Evolutionary conservation across 2,797 vertebrate species (phyloP), one percentile per base, ranked within the genome.

Genomic region (Sylvia borin): DNA sequence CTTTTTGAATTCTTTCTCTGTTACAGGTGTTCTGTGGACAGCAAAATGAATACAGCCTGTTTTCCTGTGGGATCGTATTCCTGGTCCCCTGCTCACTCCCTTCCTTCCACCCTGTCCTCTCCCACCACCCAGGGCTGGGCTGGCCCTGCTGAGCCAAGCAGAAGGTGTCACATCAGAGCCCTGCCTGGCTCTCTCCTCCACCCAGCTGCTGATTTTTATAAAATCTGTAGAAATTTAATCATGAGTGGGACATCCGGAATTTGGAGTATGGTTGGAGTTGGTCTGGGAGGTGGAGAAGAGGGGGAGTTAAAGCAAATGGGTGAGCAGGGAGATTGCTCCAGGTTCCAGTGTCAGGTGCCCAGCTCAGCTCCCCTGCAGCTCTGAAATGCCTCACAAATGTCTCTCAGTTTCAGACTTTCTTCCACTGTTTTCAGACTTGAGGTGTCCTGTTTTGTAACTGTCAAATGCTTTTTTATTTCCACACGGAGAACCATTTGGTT

Each of bases 201-300:
- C 15, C 38, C 78, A 62, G 34, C 29, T 45, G 38, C 76, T 67
- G 62, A 42, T 36, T 66, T 74, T 32, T 36, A 10, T 19, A 31
- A 73, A 80, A 77, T 45, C 55, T 36, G 7, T 25, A 29, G 38
- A 31, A 61, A 86, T 53, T 55, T 24, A 14, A 18, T 10, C 8
- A 11, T 2, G 25, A 6, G 2, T 54, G 53, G n/a, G n/a, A 42
- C 26, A 27, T 11, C 16, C 19, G 18, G 4, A 25, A 42, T 48
- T 38, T 4, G 3, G 47, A 53, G 24, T 25, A 38, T 36, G 62
- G 29, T 22, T 57, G 53, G 70, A 13, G 16, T 17, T 0, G 0
- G 76, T 32, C 48, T 13, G 13, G 29, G 60, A 62, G 14, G 26
- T 21, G 43, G 51, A n/a, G 38, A 61, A 48, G 32, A 66, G 68